phyloP scores from a whole-genome alignment of 2,888 invertebrate species.

The Spodoptera exigua region DNA sequence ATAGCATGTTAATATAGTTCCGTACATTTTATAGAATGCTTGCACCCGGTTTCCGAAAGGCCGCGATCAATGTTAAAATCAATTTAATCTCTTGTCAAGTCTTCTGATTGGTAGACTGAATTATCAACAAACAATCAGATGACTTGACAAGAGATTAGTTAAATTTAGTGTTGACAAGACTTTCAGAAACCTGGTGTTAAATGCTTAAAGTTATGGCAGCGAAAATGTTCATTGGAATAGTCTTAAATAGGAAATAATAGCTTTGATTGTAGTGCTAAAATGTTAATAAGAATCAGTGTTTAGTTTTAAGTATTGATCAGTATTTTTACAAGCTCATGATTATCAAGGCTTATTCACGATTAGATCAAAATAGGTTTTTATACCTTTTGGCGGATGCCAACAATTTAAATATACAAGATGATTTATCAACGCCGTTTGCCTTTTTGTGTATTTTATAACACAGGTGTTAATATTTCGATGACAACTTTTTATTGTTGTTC shows the following conservation, averaged over 20 bases:
- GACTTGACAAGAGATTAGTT: too few relatives aligned
- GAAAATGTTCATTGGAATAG: background rate
- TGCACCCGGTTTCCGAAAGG: too few relatives aligned
- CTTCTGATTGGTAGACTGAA: too few relatives aligned
- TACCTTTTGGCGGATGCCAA: constrained; percentile 23
- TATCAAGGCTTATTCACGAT: constrained; percentile 40
- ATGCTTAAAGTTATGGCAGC: constrained; percentile 3
- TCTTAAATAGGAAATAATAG: constrained; percentile 1
- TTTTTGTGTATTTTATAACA: constrained; percentile 47
- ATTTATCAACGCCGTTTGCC: constrained; percentile 45
- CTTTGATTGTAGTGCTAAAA: constrained; percentile 5
- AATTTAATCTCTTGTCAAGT: too few relatives aligned
- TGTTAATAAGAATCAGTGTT: constrained; percentile 14
- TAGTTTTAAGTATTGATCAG: constrained; percentile 47
- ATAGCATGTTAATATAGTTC: too few relatives aligned
- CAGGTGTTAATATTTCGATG: constrained; percentile 33
- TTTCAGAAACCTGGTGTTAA: too few relatives aligned
- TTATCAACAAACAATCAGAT: too few relatives aligned
- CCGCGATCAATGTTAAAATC: too few relatives aligned
- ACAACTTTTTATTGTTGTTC: constrained; percentile 44
- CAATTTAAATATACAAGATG: constrained; percentile 22
- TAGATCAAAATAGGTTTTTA: constrained; percentile 27
- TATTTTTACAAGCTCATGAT: constrained; percentile 61
- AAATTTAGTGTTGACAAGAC: too few relatives aligned
- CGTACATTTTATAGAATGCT: too few relatives aligned